Evolutionary conservation across 2,113 vertebrate genomes (phyloP).

Genomic region (Falcunculus frontatus): DNA sequence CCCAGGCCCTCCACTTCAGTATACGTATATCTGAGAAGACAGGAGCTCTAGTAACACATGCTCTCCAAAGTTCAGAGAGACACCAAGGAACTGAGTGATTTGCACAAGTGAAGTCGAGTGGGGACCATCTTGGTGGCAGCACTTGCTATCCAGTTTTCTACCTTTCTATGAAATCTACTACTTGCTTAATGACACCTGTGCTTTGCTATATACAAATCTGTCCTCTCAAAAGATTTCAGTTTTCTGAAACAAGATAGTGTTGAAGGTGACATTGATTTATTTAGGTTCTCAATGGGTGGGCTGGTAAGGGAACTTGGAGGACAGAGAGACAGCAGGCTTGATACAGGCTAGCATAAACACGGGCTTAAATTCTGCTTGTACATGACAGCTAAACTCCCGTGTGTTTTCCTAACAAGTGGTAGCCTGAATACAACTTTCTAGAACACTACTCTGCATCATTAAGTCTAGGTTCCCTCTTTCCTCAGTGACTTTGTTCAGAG

Average conservation of each 20-base stretch:
- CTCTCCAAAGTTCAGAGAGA: neutral
- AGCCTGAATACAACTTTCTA: neutral
- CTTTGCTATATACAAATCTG: neutral
- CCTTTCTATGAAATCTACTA: neutral
- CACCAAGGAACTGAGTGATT: neutral
- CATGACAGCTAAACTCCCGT: fast-evolving
- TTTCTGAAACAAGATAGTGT: neutral
- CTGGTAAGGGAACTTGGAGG: neutral
- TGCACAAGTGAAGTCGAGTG: neutral
- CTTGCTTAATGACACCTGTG: neutral
- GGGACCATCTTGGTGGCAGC: neutral
- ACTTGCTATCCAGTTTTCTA: neutral
- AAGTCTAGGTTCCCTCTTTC: neutral
- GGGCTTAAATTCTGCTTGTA: neutral
- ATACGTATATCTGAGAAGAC: neutral
- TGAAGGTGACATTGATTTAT: neutral
- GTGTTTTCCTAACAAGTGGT: neutral
- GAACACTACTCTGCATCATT: neutral
- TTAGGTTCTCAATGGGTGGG: neutral
- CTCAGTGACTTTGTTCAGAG: neutral
- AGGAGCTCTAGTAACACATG: neutral
- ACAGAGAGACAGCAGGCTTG: neutral
- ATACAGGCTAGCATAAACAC: neutral
- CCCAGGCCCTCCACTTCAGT: neutral
- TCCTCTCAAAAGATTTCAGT: neutral